phyloP scores from a whole-genome alignment of 2,888 invertebrate species.

The Apamea sordens region DNA sequence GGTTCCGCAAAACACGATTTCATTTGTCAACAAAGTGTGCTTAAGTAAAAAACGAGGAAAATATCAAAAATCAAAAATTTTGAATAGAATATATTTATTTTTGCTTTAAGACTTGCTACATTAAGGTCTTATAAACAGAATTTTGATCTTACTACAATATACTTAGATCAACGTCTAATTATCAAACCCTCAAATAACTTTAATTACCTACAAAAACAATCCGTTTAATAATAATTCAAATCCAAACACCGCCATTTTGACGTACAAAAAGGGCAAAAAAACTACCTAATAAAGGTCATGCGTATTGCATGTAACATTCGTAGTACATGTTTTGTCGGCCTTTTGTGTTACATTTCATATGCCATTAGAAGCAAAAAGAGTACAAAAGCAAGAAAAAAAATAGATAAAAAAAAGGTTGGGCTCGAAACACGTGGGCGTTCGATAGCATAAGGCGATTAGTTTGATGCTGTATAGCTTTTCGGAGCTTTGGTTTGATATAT shows the following conservation, averaged over 20 bases:
- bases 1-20: too few relatives aligned
- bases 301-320: conserved; percentile 56
- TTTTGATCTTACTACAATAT: too few relatives aligned
- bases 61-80: background rate
- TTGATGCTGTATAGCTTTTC: conserved; percentile 35
- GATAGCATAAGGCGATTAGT: conserved; percentile 58
- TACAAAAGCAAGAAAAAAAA: conserved; percentile 70
- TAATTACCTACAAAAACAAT: conserved; percentile 42
- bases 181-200: background rate
- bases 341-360: conserved; percentile 76
- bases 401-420: conserved; percentile 68
- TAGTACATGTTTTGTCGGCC: conserved; percentile 59
- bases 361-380: conserved; percentile 71
- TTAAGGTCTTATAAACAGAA: too few relatives aligned
- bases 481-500: conserved; percentile 6
- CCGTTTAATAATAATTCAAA: conserved; percentile 24
- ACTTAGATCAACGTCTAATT: background rate
- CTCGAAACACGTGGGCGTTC: conserved; percentile 78
- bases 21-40: background rate
- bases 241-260: conserved; percentile 56
- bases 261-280: conserved; percentile 42
- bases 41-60: background rate
- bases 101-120: too few relatives aligned
- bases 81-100: too few relatives aligned
- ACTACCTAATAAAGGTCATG: conserved; percentile 64